These are phyloP conservation scores for Saccostrea cuccullata DNA, from an alignment of 1,140 invertebrate species.

Conservation along the genomic window DNA sequence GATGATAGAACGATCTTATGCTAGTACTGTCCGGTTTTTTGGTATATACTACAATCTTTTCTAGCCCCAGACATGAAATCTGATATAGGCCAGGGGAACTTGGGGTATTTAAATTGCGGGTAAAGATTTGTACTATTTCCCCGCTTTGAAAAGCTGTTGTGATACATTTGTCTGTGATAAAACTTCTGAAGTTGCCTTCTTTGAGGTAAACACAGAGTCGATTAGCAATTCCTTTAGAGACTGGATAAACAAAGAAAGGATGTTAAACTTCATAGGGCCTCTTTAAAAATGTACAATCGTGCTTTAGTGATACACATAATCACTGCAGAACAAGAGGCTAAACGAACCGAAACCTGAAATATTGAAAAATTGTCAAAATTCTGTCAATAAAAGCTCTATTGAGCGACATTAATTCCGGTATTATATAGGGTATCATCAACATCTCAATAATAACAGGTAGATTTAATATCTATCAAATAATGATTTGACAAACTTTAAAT, in stretches of 20 bases:
- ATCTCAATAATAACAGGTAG: background rate
- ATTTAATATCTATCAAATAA: background rate
- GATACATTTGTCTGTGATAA: background rate
- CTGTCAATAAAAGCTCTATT: background rate
- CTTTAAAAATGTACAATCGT: background rate
- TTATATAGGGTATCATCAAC: background rate
- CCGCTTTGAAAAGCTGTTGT: background rate
- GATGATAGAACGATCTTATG: background rate
- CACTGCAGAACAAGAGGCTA: background rate
- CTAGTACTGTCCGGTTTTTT: too few species aligned
- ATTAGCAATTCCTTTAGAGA: background rate
- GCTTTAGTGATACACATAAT: background rate
- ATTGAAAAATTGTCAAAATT: conserved; percentile 11
- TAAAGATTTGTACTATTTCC: background rate
- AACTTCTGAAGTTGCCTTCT: background rate
- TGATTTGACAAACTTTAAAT: background rate
- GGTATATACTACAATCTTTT: background rate
- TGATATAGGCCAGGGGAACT: conserved; percentile 9
- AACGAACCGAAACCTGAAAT: conserved; percentile 2
- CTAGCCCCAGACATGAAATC: background rate
- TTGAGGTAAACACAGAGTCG: background rate
- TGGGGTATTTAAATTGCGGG: background rate
- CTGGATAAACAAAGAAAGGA: background rate
- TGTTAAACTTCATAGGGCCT: background rate
- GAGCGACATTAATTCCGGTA: conserved; percentile 4